These are phyloP conservation scores for Scatophagus argus DNA, from an alignment of 2,113 vertebrate species.

Conservation along the genomic window DNA sequence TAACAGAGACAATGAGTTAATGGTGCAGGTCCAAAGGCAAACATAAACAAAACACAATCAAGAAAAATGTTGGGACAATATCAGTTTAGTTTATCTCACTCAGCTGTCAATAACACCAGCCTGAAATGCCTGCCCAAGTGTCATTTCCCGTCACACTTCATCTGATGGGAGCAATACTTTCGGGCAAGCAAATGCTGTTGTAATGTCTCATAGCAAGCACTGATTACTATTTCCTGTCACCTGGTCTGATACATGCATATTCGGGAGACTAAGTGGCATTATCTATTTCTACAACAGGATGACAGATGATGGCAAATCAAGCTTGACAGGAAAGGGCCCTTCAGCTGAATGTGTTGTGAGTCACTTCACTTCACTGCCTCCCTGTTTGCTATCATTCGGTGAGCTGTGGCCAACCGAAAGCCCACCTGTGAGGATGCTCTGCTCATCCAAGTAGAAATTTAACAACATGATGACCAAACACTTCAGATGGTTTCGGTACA, in stretches of 20 bases:
- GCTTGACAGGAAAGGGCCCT: conserved; percentile 68
- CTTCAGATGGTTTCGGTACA: conserved; percentile 49
- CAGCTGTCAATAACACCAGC: conserved; percentile 41
- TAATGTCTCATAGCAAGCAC: conserved; percentile 38
- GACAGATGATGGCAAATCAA: conserved; percentile 71
- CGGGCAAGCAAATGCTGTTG: conserved; percentile 25
- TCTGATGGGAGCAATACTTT: conserved; percentile 29
- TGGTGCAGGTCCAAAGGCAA: conserved; percentile 75
- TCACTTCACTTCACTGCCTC: conserved; percentile 72
- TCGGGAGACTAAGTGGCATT: conserved; percentile 63
- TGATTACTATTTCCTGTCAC: conserved; percentile 51
- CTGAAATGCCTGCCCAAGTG: conserved; percentile 22
- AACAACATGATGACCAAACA: conserved; percentile 68
- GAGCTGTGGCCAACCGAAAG: conserved; percentile 66
- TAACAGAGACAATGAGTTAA: conserved; percentile 76
- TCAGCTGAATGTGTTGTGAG: conserved; percentile 71
- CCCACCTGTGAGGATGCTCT: conserved; percentile 71
- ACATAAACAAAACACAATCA: conserved; percentile 77
- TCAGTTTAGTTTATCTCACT: conserved; percentile 59
- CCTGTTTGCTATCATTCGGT: conserved; percentile 68
- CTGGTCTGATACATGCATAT: conserved; percentile 60
- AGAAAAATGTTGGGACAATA: conserved; percentile 64
- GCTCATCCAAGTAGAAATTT: conserved; percentile 70
- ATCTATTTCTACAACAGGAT: conserved; percentile 45
- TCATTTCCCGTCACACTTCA: conserved; percentile 19